Percentiles rank a stretch among this genome's conserved stretches.
These are phyloP conservation scores for Hemaris fuciformis DNA, from an alignment of 2,888 invertebrate genomes.

Conservation along the genomic window DNA sequence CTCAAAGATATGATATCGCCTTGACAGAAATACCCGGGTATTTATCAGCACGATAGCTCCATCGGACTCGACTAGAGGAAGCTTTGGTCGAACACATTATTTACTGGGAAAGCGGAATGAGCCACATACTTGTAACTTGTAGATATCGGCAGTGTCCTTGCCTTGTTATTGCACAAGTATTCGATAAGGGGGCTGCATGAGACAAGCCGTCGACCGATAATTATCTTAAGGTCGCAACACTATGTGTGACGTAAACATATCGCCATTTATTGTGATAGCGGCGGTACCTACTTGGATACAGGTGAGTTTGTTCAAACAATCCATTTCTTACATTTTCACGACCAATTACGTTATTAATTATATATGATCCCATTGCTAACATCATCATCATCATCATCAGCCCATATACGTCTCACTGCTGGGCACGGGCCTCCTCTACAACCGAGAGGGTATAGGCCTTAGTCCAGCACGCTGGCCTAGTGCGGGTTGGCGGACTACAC, in stretches of 20 bases:
- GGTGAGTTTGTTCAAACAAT: slow-evolving; percentile 33
- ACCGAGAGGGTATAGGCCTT: no score
- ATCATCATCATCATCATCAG: no score
- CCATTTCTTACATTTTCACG: not conserved
- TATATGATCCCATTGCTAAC: no score
- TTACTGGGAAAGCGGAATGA: slow-evolving; percentile 25
- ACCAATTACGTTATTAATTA: no score
- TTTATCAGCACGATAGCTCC: slow-evolving; percentile 24
- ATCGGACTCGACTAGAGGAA: slow-evolving; percentile 22
- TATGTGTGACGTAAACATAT: slow-evolving; percentile 65
- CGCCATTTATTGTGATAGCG: slow-evolving; percentile 6
- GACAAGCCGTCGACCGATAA: slow-evolving; percentile 78
- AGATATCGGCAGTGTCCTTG: slow-evolving; percentile 61
- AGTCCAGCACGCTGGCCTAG: no score
- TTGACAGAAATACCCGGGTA: slow-evolving; percentile 28
- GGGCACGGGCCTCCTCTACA: no score
- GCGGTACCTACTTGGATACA: slow-evolving; percentile 34
- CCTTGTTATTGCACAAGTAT: slow-evolving; percentile 50
- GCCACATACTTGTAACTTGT: slow-evolving; percentile 20
- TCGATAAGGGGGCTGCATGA: slow-evolving; percentile 57
- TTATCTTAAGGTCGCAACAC: slow-evolving; percentile 75
- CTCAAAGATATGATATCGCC: slow-evolving; percentile 26
- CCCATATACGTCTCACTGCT: no score
- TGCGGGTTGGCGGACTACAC: no score
- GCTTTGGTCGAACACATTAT: slow-evolving; percentile 22